Evolutionary conservation across 2,113 vertebrate genomes (phyloP).

Genomic region (Haemorhous mexicanus): DNA sequence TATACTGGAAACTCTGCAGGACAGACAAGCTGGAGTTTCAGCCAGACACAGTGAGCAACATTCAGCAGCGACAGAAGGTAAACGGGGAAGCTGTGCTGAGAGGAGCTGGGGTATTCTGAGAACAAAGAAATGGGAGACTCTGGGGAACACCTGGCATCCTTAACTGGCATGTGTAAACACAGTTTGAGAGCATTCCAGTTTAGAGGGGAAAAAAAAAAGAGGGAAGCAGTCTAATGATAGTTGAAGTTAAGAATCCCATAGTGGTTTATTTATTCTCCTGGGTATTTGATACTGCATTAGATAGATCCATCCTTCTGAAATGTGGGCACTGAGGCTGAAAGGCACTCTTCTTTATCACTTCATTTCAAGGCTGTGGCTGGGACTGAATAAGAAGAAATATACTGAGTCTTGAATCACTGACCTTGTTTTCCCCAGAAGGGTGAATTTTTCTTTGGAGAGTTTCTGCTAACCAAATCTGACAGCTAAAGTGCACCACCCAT

Average conservation of each 20-base stretch:
- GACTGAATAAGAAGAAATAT: not conserved
- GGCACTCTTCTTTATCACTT: not conserved
- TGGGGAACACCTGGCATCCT: not conserved
- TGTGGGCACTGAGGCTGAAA: not conserved
- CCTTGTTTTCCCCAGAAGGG: not conserved
- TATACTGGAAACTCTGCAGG: constrained; percentile 98
- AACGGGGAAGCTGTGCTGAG: constrained; percentile 8
- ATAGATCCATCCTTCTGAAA: not conserved
- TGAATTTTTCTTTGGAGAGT: not conserved
- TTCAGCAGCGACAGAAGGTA: constrained; percentile 97
- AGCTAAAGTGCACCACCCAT: not conserved
- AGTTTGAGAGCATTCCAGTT: not conserved
- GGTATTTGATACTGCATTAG: not conserved
- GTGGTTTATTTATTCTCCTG: not conserved
- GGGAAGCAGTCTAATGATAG: not conserved
- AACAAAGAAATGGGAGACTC: not conserved
- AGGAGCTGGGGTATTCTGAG: not conserved
- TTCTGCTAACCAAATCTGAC: not conserved
- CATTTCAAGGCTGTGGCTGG: constrained; percentile 20
- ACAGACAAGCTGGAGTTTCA: constrained; percentile 98
- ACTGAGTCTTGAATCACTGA: not conserved
- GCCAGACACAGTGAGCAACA: constrained; percentile 88
- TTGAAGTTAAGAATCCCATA: not conserved
- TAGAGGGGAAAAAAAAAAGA: not conserved
- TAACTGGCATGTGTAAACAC: not conserved